phyloP scores from a whole-genome alignment of 2,113 vertebrate genomes.

The Gavialis gangeticus region DNA sequence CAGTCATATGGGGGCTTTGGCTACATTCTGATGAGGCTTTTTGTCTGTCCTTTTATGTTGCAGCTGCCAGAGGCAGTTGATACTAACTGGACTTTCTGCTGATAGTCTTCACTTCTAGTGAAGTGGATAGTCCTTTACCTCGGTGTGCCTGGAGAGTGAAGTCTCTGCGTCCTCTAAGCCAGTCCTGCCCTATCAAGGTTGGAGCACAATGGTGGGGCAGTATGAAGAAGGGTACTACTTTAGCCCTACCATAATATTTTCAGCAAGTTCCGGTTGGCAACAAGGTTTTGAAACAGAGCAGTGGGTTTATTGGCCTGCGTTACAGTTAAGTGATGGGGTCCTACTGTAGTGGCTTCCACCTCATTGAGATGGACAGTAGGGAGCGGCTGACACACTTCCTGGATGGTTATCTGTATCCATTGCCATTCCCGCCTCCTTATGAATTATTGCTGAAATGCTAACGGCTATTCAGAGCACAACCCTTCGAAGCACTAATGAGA shows the following conservation, averaged over 20 bases:
- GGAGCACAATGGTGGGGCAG: neutral
- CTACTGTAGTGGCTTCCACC: neutral
- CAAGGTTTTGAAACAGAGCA: neutral
- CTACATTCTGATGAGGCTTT: neutral
- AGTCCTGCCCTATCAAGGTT: neutral
- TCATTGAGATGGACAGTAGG: neutral
- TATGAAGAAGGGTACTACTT: neutral
- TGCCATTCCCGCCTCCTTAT: neutral
- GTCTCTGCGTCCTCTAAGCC: neutral
- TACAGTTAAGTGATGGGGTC: rapidly evolving
- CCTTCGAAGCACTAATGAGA: neutral
- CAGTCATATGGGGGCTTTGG: neutral
- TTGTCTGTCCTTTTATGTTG: neutral
- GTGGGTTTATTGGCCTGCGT: neutral
- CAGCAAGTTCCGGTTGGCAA: neutral
- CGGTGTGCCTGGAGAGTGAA: neutral
- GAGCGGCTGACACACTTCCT: neutral
- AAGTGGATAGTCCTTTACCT: neutral
- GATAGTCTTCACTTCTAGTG: neutral
- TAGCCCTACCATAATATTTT: neutral
- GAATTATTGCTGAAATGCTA: neutral
- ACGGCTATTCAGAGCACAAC: neutral
- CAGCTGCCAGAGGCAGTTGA: neutral
- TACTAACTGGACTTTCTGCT: neutral
- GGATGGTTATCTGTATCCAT: rapidly evolving